Evolutionary conservation across 2,113 vertebrate genomes (phyloP).

Genomic region (Cricetomys ansorgei): DNA sequence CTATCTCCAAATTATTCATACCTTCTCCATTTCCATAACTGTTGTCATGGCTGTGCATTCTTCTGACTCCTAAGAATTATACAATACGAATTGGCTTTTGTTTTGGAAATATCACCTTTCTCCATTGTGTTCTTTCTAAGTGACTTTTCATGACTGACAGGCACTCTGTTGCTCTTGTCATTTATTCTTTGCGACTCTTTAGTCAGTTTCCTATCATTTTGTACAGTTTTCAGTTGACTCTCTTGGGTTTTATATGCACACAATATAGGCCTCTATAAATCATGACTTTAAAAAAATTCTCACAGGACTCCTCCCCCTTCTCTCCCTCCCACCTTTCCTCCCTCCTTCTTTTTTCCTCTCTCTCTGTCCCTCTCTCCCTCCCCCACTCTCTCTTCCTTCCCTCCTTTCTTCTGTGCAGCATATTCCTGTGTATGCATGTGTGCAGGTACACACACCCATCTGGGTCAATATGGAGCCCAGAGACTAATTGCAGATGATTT

Average conservation of each 20-base stretch:
- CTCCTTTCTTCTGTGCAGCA: not conserved
- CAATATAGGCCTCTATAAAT: not conserved
- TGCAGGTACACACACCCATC: not conserved
- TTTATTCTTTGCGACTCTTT: conserved; percentile 16
- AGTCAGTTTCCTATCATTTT: not conserved
- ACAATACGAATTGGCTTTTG: not conserved
- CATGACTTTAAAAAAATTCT: not conserved
- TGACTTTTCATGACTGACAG: conserved; percentile 20
- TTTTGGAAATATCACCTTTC: not conserved
- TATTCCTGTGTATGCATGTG: not conserved
- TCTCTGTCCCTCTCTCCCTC: too few species aligned
- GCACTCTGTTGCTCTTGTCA: not conserved
- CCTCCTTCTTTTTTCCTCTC: too few species aligned
- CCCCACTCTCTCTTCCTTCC: too few species aligned
- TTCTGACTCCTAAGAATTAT: not conserved
- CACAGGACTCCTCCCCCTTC: not conserved
- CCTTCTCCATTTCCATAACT: not conserved
- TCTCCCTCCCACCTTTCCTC: too few species aligned
- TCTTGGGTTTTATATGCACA: not conserved
- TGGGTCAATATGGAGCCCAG: too few species aligned
- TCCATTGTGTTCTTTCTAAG: not conserved
- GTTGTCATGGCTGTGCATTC: not conserved
- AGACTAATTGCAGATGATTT: not conserved
- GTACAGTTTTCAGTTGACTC: not conserved
- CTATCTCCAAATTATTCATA: not conserved